These are phyloP conservation scores for Agyllia agylla DNA, from an alignment of 2,888 invertebrate genomes.

Conservation along the genomic window DNA sequence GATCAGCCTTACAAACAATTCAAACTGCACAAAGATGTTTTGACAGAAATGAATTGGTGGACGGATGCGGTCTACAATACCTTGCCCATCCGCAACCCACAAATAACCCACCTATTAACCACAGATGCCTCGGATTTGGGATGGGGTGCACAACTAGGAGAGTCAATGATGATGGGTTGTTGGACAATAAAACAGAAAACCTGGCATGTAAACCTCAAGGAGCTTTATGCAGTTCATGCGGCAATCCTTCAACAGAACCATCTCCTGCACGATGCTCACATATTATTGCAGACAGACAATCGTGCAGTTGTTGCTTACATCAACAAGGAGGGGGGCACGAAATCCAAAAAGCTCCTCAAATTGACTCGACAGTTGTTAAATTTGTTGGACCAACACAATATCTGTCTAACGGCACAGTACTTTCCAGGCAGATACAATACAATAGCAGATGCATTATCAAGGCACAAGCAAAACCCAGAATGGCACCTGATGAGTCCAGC, in stretches of 20 bases:
- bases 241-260: conserved; percentile 21
- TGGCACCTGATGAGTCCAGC: too few relatives aligned
- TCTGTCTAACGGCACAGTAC: background rate
- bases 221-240: conserved; percentile 35
- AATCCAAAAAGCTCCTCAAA: conserved; percentile 44
- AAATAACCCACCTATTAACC: background rate
- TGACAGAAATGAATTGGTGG: conserved; percentile 60
- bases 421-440: too few relatives aligned
- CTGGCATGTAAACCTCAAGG: conserved; percentile 66
- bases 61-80: conserved; percentile 8
- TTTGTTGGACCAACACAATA: conserved; percentile 23
- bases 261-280: conserved; percentile 31
- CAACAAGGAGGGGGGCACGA: conserved; percentile 76
- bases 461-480: too few relatives aligned
- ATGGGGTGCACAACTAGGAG: conserved; percentile 57
- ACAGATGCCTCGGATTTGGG: conserved; percentile 68
- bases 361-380: conserved; percentile 35
- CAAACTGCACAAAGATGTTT: conserved; percentile 19
- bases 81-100: conserved; percentile 34
- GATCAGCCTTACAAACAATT: conserved; percentile 5
- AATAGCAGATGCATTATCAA: too few relatives aligned
- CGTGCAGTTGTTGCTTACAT: conserved; percentile 35
- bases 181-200: conserved; percentile 50
- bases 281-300: conserved; percentile 46
- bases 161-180: conserved; percentile 25